phyloP scores from a whole-genome alignment of 1,140 invertebrate genomes.

The Alviniconcha marisindica region DNA sequence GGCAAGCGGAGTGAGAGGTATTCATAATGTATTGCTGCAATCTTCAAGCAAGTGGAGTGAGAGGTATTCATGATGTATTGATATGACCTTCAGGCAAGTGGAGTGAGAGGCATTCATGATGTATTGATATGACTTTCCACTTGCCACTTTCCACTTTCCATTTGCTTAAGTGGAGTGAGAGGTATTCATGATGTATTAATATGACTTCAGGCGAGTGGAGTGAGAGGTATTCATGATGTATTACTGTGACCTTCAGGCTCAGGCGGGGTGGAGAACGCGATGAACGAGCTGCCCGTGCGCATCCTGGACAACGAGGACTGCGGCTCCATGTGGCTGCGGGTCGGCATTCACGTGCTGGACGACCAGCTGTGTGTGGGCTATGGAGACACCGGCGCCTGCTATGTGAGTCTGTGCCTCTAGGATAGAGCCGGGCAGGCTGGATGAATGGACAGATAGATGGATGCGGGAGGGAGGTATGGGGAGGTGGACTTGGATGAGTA shows the following conservation, averaged over 20 bases:
- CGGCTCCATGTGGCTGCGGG: slow-evolving; percentile 57
- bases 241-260: slow-evolving; percentile 53
- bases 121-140: no score
- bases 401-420: slow-evolving; percentile 46
- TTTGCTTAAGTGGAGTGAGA: no score
- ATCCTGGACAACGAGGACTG: slow-evolving; percentile 50
- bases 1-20: no score
- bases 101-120: no score
- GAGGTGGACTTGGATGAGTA: background rate
- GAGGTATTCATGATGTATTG: no score
- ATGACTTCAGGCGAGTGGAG: background rate
- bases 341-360: slow-evolving; percentile 56
- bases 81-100: no score
- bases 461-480: background rate
- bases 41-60: no score
- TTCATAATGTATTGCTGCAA: no score
- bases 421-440: background rate
- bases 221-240: no score
- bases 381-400: slow-evolving; percentile 65
- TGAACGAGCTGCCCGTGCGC: slow-evolving; percentile 60
- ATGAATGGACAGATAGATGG: no score
- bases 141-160: no score
- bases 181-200: no score
- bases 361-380: slow-evolving; percentile 64
- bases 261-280: slow-evolving; percentile 47